Evolutionary conservation across 2,797 vertebrate genomes (phyloP), one percentile per base, ranked within the genome.

Genomic region (Oryzias sinensis): DNA sequence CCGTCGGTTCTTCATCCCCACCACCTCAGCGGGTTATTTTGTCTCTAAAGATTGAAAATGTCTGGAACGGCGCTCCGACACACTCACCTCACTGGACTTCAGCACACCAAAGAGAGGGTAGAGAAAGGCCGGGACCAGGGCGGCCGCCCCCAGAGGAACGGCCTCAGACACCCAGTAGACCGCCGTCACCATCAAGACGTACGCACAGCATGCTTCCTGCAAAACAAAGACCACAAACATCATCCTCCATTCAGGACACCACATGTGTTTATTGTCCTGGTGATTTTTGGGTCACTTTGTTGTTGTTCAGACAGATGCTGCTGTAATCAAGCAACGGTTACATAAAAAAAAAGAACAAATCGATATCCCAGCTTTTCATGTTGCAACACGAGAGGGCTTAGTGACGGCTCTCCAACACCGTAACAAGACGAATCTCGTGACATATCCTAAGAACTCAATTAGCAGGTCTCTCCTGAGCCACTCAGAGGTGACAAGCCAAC

Each of bases 131-230:
- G 97, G 97, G 15, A 99, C 95, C 60, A 99, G 86, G 8, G 97
- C 97, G 14, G 96, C 97, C 14, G 97, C 97, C 40, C 97, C 97
- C 1, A 99, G 89, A 0, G 97, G 97, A 49, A 98, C 96, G 0
- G 95, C 97, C 87, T 99, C 97, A 0, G 96, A 98, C 49, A 98
- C 95, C 97, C 97, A 99, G 83, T 95, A 98, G 22, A 97, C 90
- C 0, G 96, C 97, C 0, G 97, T 99, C 78, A 99, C 96, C 0
- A 97, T 91, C 76, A 98, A 78, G 84, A 98, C 96, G 0, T 98
- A 99, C 0, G 96, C 97, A 52, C 97, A 99, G 0, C 95, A 93
- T 0, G 96, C 94, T 78, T 99, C 97, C 95, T 98, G 84, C 33
- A 78, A 61, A 16, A 6, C 20, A 29, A 33, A 52, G 44, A 29